A percentile compares a stretch with the other conserved stretches of the same genome.
Conservation (phyloP, 53 echinoderm and acorn worm species). For the Henricia sp. region DNA sequence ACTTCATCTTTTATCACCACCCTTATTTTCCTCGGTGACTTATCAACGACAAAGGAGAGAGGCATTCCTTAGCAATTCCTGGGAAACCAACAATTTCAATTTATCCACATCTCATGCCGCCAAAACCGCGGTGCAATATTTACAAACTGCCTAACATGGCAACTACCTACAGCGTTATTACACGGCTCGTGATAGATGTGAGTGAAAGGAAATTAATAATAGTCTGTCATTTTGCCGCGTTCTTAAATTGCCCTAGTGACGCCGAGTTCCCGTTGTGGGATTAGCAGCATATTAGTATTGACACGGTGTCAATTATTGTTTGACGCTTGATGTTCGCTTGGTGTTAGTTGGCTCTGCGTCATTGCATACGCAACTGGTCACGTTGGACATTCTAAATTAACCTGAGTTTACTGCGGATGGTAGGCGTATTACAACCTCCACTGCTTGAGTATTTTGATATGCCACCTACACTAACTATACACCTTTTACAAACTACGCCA, state of each 20-base stretch:
- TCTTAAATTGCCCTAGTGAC: conserved; percentile 28
- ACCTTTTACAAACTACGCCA: too few species aligned
- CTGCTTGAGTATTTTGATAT: too few species aligned
- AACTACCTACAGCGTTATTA: conserved; percentile 28
- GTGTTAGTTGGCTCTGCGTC: too few species aligned
- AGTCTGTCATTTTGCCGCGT: conserved; percentile 50
- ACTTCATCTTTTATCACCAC: background rate
- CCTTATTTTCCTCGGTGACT: background rate
- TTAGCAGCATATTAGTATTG: background rate
- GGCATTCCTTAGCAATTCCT: background rate
- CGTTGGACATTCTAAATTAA: too few species aligned
- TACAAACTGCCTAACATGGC: conserved; percentile 15
- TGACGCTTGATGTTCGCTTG: too few species aligned
- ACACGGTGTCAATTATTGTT: conserved; percentile 14
- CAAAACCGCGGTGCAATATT: conserved; percentile 21
- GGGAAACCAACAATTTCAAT: conserved; percentile 20
- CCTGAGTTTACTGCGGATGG: too few species aligned
- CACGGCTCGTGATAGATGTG: conserved; percentile 13
- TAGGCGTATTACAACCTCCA: too few species aligned
- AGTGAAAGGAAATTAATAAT: conserved; percentile 13
- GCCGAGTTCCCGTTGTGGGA: background rate
- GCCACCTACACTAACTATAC: too few species aligned
- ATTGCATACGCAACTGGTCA: too few species aligned
- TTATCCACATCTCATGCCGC: background rate
- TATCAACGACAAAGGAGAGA: background rate